Evolutionary conservation across 2,888 invertebrate genomes (phyloP), one percentile per base, ranked within the genome.

Genomic region (Caenorhabditis panamensis): DNA sequence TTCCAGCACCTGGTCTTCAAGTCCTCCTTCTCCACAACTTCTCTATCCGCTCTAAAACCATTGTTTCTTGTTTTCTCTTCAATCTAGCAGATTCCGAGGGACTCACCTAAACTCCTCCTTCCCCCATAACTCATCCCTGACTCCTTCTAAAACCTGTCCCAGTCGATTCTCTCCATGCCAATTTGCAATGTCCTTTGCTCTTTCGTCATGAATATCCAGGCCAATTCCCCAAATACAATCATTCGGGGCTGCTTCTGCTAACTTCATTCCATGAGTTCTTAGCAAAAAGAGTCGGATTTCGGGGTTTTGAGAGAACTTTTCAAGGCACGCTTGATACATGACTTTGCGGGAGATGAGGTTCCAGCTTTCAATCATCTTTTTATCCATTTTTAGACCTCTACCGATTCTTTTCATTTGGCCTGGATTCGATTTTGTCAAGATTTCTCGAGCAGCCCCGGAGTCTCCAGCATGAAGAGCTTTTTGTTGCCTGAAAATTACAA

Each of bases 171-270:
- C 20, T 20, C 61, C 61, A 13, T 13, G 18, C 61, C 61, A 62
- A 31, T 16, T 58, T 16, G 3, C 5, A 5, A 4, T 4, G 26
- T 58, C 36, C 9, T 58, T n/a, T n/a, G 31, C 28, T 58, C 31
- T 4, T 18, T 9, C 13, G 16, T 41, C 41, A 13, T 41, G 5
- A 3, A 41, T 41, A 13, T 41, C 13, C 11, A 41, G 41, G 41
- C 47, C 62, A 28, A 62, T 62, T n/a, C 62, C 62, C 62, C 62
- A 62, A 31, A 62, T 47, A 9, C n/a, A 26, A 18, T 62, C 62
- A 9, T 26, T 62, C 20, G 62, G 62, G n/a, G 62, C 47, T 13
- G 62, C 62, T n/a, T 62, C 62, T 3, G 16, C 62, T 6, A 49
- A n/a, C 3, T 9, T 47, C 62, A 49, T 62, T n/a, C 62, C 62